Percentiles rank a stretch among this genome's conserved stretches.
phyloP scores from a whole-genome alignment of 2,888 invertebrate species.

The Maniola hyperantus region DNA sequence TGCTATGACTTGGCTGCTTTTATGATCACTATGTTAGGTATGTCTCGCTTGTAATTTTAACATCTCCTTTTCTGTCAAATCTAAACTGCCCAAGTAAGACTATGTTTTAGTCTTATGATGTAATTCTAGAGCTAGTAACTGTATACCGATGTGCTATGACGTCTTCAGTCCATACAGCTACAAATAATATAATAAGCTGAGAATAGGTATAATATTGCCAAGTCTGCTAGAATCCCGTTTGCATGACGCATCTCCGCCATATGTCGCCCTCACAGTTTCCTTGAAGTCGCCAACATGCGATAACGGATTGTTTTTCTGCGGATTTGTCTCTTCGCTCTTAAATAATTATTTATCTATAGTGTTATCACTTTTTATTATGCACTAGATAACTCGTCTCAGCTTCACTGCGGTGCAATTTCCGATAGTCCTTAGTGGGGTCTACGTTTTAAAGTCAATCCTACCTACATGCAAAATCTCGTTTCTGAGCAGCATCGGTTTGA shows the following conservation, averaged over 20 bases:
- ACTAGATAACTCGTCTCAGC: no score
- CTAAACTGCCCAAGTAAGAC: neutral
- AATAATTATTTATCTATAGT: neutral
- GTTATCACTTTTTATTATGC: no score
- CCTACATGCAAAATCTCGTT: no score
- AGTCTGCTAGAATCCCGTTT: constrained; percentile 40
- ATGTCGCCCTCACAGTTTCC: constrained; percentile 67
- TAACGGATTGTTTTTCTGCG: constrained; percentile 33
- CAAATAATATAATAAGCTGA: constrained; percentile 13
- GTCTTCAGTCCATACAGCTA: constrained; percentile 24
- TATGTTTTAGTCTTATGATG: neutral
- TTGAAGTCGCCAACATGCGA: constrained; percentile 64
- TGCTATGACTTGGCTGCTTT: no score
- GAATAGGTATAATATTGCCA: constrained; percentile 33
- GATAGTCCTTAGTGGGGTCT: no score
- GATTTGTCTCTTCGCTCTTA: constrained; percentile 17
- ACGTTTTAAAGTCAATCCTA: no score
- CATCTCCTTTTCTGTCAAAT: neutral
- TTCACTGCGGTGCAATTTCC: no score
- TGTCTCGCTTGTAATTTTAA: neutral
- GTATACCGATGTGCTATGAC: neutral
- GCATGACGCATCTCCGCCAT: constrained; percentile 72
- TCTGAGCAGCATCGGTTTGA: no score
- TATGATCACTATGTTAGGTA: neutral
- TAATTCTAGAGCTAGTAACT: neutral